phyloP scores from a whole-genome alignment of 2,888 invertebrate species.

The Caenorhabditis virilis region DNA sequence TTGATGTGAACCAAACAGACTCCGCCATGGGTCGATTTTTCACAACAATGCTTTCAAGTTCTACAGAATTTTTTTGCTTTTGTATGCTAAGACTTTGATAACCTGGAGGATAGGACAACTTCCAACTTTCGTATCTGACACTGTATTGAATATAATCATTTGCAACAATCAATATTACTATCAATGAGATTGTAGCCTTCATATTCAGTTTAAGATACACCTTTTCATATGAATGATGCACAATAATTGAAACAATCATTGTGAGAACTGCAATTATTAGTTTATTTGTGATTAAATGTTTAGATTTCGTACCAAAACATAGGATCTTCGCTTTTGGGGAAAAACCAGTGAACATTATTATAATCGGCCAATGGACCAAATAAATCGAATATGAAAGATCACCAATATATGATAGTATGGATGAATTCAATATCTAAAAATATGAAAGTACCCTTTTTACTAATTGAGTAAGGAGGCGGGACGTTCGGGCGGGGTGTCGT shows the following conservation, averaged over 20 bases:
- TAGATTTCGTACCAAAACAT: slow-evolving; percentile 2
- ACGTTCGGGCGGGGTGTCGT: too few relatives aligned
- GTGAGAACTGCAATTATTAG: slow-evolving; percentile 8
- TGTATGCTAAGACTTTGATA: too few relatives aligned
- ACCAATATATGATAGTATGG: slow-evolving; percentile 3
- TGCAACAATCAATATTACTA: not conserved
- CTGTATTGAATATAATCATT: slow-evolving; percentile 11
- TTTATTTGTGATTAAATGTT: not conserved
- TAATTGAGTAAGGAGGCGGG: too few relatives aligned
- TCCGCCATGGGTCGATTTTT: too few relatives aligned
- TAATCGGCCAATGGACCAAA: slow-evolving; percentile 24
- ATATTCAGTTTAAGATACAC: slow-evolving; percentile 5
- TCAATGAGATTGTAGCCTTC: not conserved
- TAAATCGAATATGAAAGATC: slow-evolving; percentile 16
- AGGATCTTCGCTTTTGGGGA: not conserved
- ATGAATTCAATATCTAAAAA: slow-evolving; percentile 11
- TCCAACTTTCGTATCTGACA: slow-evolving; percentile 9
- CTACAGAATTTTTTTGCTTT: too few relatives aligned
- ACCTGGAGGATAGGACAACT: too few relatives aligned
- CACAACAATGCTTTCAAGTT: too few relatives aligned
- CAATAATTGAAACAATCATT: not conserved
- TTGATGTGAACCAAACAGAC: too few relatives aligned
- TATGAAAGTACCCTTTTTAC: too few relatives aligned
- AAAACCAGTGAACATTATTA: slow-evolving; percentile 3
- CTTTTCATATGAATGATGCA: slow-evolving; percentile 17